A percentile compares a stretch with the other conserved stretches of the same genome.
These are phyloP conservation scores for Eumeta japonica DNA, from an alignment of 1,140 invertebrate species.

Conservation along the genomic window DNA sequence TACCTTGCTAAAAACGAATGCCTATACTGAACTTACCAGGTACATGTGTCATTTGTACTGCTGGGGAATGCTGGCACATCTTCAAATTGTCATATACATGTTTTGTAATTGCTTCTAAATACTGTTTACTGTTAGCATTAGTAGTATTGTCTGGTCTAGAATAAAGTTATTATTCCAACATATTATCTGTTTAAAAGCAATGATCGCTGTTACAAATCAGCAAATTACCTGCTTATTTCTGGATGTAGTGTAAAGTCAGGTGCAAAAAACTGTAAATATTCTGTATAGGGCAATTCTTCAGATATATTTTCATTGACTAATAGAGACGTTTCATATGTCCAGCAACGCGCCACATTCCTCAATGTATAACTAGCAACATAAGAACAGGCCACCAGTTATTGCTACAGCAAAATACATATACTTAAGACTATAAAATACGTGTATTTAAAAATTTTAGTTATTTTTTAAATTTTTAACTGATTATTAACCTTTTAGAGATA, in stretches of 20 bases:
- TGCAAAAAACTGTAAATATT: constrained; percentile 94
- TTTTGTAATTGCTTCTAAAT: constrained; percentile 83
- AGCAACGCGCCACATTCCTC: constrained; percentile 95
- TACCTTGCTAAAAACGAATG: too few species aligned
- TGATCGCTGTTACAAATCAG: neutral
- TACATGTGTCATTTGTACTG: constrained; percentile 91
- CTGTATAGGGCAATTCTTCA: constrained; percentile 89
- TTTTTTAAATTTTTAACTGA: too few species aligned
- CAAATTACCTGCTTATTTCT: constrained; percentile 67
- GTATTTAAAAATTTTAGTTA: too few species aligned
- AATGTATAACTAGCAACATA: constrained; percentile 75
- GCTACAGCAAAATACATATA: too few species aligned
- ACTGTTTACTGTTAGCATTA: constrained; percentile 91
- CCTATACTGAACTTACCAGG: too few species aligned
- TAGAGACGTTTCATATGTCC: constrained; percentile 98
- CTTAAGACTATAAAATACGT: too few species aligned
- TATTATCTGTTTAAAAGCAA: too few species aligned
- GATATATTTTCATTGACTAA: constrained; percentile 87
- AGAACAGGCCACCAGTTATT: too few species aligned
- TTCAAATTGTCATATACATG: constrained; percentile 85
- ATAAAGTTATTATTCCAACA: constrained; percentile 5
- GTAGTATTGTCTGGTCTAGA: constrained; percentile 54
- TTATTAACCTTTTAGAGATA: too few species aligned
- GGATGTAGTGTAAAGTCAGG: constrained; percentile 93
- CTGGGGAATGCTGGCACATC: constrained; percentile 85